These are phyloP conservation scores for Eupithecia exiguata DNA, from an alignment of 2,888 invertebrate species.

Conservation along the genomic window DNA sequence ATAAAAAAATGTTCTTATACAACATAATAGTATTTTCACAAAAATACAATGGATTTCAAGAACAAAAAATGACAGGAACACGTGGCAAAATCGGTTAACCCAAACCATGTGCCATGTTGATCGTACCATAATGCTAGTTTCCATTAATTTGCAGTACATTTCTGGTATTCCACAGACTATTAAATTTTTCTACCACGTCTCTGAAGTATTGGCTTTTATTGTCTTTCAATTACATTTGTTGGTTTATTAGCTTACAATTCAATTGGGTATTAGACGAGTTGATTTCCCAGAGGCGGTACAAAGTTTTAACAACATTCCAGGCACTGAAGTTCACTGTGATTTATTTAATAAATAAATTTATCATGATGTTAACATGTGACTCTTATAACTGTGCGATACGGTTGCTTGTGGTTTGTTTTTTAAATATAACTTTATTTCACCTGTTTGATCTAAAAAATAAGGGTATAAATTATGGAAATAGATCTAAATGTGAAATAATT, in stretches of 20 bases:
- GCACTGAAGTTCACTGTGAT: not conserved
- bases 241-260: constrained; percentile 36
- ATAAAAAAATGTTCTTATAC: too few species aligned
- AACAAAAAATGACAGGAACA: too few species aligned
- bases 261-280: constrained; percentile 47
- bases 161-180: not conserved
- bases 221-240: constrained; percentile 29
- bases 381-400: not conserved
- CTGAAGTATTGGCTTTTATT: not conserved
- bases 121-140: too few species aligned
- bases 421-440: not conserved
- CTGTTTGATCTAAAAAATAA: too few species aligned
- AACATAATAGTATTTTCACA: too few species aligned
- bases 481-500: too few species aligned
- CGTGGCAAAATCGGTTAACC: too few species aligned
- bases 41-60: too few species aligned
- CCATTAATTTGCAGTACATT: not conserved
- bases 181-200: not conserved
- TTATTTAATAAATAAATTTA: too few species aligned
- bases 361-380: not conserved
- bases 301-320: constrained; percentile 43
- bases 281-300: constrained; percentile 51
- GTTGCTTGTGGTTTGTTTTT: not conserved
- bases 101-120: not conserved
- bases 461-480: too few species aligned